A percentile compares a stretch with the other conserved stretches of the same genome.
Evolutionary conservation across 2,113 vertebrate species (phyloP).

Genomic region (Scomber scombrus): DNA sequence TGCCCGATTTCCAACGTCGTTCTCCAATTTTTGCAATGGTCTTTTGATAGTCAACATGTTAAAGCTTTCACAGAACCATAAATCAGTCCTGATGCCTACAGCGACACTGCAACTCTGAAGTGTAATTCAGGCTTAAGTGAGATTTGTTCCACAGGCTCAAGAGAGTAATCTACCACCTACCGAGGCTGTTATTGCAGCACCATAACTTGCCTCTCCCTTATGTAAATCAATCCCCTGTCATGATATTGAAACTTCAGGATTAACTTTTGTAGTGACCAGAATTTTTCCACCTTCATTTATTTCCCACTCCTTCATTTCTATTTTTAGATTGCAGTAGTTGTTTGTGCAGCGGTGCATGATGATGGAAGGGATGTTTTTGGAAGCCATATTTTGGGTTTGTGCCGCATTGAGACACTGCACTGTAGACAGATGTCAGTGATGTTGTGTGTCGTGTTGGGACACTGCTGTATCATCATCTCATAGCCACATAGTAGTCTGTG

Average conservation of each 20-base stretch:
- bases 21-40: background rate
- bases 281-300: background rate
- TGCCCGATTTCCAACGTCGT: background rate
- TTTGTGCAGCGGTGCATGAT: constrained; percentile 26
- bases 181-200: constrained; percentile 35
- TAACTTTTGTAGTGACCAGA: constrained; percentile 12
- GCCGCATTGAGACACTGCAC: constrained; percentile 48
- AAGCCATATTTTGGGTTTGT: constrained; percentile 2
- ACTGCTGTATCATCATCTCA: constrained; percentile 12
- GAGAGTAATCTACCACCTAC: constrained; percentile 47
- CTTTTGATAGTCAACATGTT: background rate
- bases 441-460: constrained; percentile 43
- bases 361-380: constrained; percentile 9
- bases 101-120: background rate
- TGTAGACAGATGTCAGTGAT: constrained; percentile 41
- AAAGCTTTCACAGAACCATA: constrained; percentile 2
- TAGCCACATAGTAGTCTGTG: too few species aligned
- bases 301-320: too few species aligned
- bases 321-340: background rate
- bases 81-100: constrained; percentile 29
- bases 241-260: constrained; percentile 23
- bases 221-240: constrained; percentile 35
- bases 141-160: constrained; percentile 46
- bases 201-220: background rate
- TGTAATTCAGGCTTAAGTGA: constrained; percentile 28